phyloP scores from a whole-genome alignment of 2,113 vertebrate species.

The Calypte anna region DNA sequence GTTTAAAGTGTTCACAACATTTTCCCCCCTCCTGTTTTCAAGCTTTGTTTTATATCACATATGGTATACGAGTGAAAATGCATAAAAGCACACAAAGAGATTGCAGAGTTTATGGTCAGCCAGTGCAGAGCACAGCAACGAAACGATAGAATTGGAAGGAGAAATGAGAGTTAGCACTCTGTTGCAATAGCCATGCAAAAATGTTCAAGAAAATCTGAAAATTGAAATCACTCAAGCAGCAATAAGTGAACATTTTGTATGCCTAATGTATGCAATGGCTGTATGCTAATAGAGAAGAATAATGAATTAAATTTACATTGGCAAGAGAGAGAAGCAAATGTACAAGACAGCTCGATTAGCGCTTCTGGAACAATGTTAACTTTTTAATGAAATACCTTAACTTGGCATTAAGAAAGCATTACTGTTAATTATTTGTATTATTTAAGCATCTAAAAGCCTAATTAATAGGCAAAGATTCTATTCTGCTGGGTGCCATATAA shows the following conservation, averaged over 20 bases:
- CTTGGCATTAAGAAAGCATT: constrained; percentile 40
- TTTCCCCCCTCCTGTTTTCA: neutral
- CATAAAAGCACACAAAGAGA: neutral
- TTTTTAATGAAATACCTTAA: constrained; percentile 67
- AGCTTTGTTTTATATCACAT: neutral
- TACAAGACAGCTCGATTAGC: constrained; percentile 51
- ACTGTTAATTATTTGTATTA: constrained; percentile 67
- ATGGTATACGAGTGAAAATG: neutral
- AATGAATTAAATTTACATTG: constrained; percentile 61
- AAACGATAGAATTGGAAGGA: neutral
- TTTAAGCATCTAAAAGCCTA: constrained; percentile 49
- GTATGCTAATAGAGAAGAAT: constrained; percentile 53
- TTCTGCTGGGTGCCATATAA: constrained; percentile 40
- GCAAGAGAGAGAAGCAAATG: constrained; percentile 35
- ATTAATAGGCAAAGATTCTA: constrained; percentile 34
- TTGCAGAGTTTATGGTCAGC: neutral
- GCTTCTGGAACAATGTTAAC: constrained; percentile 42
- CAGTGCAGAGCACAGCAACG: neutral
- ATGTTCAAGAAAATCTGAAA: constrained; percentile 14
- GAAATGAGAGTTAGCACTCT: neutral
- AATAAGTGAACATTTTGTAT: constrained; percentile 64
- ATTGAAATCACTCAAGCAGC: constrained; percentile 58
- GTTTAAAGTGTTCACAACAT: neutral
- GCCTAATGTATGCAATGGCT: constrained; percentile 56
- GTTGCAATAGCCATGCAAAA: neutral